phyloP scores from a whole-genome alignment of 1,140 invertebrate genomes.

The Leptestheria dahalacensis region DNA sequence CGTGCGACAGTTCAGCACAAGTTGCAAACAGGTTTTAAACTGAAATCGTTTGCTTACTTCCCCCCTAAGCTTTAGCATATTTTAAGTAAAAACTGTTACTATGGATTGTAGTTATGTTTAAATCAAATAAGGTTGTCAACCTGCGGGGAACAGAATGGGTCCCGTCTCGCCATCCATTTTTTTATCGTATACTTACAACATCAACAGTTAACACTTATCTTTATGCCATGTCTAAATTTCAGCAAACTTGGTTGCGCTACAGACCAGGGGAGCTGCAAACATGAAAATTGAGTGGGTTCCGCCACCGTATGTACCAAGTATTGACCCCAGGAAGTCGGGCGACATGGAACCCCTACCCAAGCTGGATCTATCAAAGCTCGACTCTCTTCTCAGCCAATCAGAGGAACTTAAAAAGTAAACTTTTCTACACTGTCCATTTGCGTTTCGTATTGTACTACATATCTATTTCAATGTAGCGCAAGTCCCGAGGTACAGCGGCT shows the following conservation, averaged over 20 bases:
- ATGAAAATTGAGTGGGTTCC: slow-evolving; percentile 45
- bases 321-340: slow-evolving; percentile 37
- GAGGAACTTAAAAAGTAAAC: slow-evolving; percentile 38
- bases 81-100: too few relatives aligned
- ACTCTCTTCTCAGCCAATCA: slow-evolving; percentile 29
- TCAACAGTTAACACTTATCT: background rate
- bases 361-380: slow-evolving; percentile 27
- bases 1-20: too few relatives aligned
- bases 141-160: too few relatives aligned
- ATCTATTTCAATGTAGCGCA: slow-evolving; percentile 30
- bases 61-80: too few relatives aligned
- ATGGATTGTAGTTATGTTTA: too few relatives aligned
- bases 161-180: too few relatives aligned
- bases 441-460: background rate
- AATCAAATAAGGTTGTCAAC: too few relatives aligned
- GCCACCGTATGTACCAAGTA: slow-evolving; percentile 37
- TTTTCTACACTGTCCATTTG: background rate
- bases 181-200: background rate
- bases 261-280: slow-evolving; percentile 22
- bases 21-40: too few relatives aligned
- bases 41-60: too few relatives aligned
- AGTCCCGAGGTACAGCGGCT: slow-evolving; percentile 38
- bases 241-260: background rate
- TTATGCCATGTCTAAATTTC: background rate
- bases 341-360: slow-evolving; percentile 33